Percentiles rank a stretch among this genome's conserved stretches.
phyloP scores from a whole-genome alignment of 2,113 vertebrate genomes.

The Cavia porcellus region DNA sequence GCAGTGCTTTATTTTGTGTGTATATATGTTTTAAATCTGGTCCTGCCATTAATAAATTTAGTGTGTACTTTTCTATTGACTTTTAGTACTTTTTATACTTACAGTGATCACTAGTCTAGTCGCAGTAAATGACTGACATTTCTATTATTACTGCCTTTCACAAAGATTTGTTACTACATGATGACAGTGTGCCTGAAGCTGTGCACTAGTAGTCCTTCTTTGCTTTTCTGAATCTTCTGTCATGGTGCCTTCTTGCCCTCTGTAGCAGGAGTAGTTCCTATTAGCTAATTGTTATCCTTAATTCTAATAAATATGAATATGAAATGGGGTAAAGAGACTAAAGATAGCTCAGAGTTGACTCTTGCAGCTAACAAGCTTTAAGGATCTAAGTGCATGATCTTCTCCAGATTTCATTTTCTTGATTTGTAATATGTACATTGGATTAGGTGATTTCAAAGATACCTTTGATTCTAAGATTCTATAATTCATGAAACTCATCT shows the following conservation, averaged over 20 bases:
- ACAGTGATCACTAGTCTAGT: not conserved
- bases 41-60: not conserved
- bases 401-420: slow-evolving; percentile 47
- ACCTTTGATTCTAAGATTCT: slow-evolving; percentile 21
- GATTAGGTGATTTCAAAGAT: slow-evolving; percentile 28
- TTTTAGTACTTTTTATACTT: slow-evolving; percentile 3
- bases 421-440: slow-evolving; percentile 21
- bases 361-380: not conserved
- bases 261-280: not conserved
- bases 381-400: slow-evolving; percentile 33
- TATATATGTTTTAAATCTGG: not conserved
- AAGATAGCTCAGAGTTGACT: not conserved
- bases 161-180: not conserved
- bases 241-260: not conserved
- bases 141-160: slow-evolving; percentile 4
- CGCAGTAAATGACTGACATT: slow-evolving; percentile 29
- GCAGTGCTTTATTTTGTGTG: slow-evolving; percentile 31
- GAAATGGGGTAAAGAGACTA: not conserved
- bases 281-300: not conserved
- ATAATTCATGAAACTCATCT: slow-evolving; percentile 54
- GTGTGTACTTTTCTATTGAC: not conserved
- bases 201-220: not conserved
- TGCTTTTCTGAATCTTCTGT: slow-evolving; percentile 55
- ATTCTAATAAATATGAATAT: slow-evolving; percentile 4
- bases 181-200: not conserved